Conservation (phyloP, 2,797 vertebrate species). For the Gymnothorax reevesii region DNA sequence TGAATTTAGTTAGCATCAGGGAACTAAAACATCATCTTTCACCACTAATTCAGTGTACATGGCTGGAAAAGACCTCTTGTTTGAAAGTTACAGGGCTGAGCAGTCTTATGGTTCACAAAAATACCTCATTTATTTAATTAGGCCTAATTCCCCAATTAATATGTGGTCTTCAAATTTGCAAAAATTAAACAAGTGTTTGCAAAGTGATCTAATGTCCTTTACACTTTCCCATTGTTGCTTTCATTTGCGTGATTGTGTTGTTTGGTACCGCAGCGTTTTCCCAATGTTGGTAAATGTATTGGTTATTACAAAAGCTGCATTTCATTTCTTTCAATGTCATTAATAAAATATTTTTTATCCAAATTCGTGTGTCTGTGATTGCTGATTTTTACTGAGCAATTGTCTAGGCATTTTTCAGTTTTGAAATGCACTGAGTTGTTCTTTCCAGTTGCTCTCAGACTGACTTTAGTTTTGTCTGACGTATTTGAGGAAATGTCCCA, state of each 20-base stretch:
- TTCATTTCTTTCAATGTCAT: slow-evolving; percentile 1
- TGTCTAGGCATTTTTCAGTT: not conserved
- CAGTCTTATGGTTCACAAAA: not conserved
- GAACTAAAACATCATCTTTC: not conserved
- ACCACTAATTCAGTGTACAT: not conserved
- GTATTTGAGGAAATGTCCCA: not conserved
- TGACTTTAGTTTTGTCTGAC: not conserved
- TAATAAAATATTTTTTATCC: not conserved
- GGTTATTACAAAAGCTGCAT: not conserved
- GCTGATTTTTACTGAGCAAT: not conserved
- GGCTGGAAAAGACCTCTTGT: not conserved
- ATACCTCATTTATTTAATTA: not conserved
- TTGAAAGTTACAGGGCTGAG: not conserved
- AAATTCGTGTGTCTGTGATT: not conserved
- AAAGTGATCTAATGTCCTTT: not conserved
- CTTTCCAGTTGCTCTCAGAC: not conserved
- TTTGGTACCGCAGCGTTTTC: not conserved
- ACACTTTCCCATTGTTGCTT: not conserved
- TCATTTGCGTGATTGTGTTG: not conserved
- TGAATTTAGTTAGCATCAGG: not conserved
- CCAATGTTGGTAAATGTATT: not conserved
- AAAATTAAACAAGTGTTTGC: not conserved
- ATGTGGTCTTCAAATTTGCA: not conserved
- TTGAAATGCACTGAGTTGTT: not conserved
- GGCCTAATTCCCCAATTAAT: not conserved